Percentiles rank a stretch among this genome's conserved stretches.
phyloP scores from a whole-genome alignment of 2,113 vertebrate species.

The Archocentrus centrarchus region DNA sequence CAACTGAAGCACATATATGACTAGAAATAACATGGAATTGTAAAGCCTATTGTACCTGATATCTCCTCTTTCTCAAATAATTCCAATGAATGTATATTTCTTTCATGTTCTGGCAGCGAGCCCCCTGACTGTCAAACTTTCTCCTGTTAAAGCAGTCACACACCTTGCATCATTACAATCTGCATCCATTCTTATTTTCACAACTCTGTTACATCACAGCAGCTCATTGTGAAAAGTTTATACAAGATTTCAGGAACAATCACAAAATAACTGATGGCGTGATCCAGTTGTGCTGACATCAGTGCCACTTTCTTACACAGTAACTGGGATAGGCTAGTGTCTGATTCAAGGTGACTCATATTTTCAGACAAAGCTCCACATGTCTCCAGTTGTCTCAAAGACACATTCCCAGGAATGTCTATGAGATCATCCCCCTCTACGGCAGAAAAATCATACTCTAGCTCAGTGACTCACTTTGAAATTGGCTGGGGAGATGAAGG shows the following conservation, averaged over 20 bases:
- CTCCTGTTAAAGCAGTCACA: neutral
- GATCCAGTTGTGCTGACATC: slow-evolving; percentile 23
- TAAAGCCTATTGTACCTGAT: too few relatives aligned
- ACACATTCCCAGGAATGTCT: slow-evolving; percentile 54
- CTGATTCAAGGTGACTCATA: slow-evolving; percentile 64
- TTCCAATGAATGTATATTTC: neutral
- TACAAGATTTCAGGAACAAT: neutral
- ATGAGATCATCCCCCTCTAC: slow-evolving; percentile 65
- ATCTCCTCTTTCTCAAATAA: neutral
- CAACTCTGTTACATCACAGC: neutral
- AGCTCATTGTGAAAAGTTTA: slow-evolving; percentile 7
- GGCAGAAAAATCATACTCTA: slow-evolving; percentile 26
- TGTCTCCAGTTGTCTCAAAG: slow-evolving; percentile 49
- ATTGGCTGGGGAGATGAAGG: slow-evolving; percentile 45
- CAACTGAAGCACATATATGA: neutral
- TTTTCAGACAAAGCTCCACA: slow-evolving; percentile 40
- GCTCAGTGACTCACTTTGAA: slow-evolving; percentile 48
- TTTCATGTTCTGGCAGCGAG: neutral
- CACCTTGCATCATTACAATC: neutral
- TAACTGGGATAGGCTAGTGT: neutral
- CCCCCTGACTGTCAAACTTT: neutral
- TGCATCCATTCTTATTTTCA: neutral
- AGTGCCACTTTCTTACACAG: neutral
- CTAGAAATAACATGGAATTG: neutral
- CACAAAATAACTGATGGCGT: neutral